These are phyloP conservation scores for Rhodinocichla rosea DNA, from an alignment of 2,113 vertebrate species.

Conservation along the genomic window DNA sequence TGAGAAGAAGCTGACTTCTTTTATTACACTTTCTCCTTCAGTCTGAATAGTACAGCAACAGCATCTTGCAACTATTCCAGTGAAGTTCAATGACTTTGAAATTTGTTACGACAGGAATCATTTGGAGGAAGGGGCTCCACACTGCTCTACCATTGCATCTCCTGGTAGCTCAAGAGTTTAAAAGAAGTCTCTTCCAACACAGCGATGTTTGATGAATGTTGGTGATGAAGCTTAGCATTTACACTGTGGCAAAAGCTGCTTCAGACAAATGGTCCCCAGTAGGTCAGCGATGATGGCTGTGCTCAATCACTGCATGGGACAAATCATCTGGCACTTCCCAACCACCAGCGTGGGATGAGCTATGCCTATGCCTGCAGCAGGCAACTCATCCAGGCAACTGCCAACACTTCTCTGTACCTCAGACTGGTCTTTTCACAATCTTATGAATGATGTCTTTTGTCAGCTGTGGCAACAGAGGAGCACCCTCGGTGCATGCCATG, in stretches of 20 bases:
- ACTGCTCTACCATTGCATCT: background rate
- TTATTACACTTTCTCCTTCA: background rate
- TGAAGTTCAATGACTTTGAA: background rate
- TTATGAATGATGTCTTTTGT: accelerated
- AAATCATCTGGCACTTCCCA: background rate
- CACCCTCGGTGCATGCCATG: accelerated
- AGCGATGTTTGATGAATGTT: background rate
- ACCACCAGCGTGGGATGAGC: background rate
- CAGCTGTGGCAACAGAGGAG: background rate
- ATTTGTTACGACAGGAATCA: background rate
- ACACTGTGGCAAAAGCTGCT: background rate
- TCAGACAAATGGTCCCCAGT: accelerated
- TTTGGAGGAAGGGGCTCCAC: background rate
- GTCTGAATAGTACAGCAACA: background rate
- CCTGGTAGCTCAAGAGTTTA: background rate
- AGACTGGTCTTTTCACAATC: background rate
- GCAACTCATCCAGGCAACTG: background rate
- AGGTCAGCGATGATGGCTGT: accelerated
- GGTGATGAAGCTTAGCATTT: background rate
- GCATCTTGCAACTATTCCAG: background rate
- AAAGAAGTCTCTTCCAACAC: background rate
- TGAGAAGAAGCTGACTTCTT: background rate
- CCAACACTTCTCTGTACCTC: background rate
- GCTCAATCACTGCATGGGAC: background rate
- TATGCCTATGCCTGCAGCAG: background rate